Evolutionary conservation across 2,888 invertebrate species (phyloP), one percentile per base, ranked within the genome.

Genomic region (Homarus gammarus): DNA sequence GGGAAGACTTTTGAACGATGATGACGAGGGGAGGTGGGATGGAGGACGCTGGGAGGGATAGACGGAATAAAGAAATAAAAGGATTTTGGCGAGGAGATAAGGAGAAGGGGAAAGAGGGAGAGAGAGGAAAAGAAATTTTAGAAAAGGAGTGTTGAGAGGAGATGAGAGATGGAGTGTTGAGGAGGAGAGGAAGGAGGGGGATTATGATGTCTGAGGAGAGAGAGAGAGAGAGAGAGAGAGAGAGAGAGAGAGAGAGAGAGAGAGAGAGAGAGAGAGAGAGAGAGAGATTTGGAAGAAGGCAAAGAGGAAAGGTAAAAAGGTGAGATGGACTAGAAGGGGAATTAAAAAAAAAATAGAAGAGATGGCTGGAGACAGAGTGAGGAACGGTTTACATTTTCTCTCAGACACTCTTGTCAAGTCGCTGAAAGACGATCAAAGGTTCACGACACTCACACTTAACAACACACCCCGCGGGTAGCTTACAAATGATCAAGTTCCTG

Each of bases 171-270:
- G 56, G 56, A 18, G 56, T 22, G 22, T 18, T 5, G 31, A 31
- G 72, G 72, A 8, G 18, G 2, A 22, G 38, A 70, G 70, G 18
- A 72, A 22, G 2, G 72, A 72, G 72, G 1, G 27, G 6, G 8
- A 72, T 33, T 36, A 33, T 36, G 72, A 72, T n/a, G n/a, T n/a
- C n/a, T n/a, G n/a, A n/a, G n/a, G n/a, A 68, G 68, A 31, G 72
- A 72, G 27, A 18, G 72, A 72, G 8, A 72, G 72, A 72, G 68
- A 31, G 72, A 72, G 27, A 18, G 72, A 72, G 8, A 72, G 72
- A 72, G n/a, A 27, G 68, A 31, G 72, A 72, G 27, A 18, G 72
- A 72, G 8, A 72, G 72, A 72, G n/a, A 27, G 18, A 2, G 27
- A 27, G 44, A 33, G 18, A 8, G 27, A 44, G 40, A 40, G n/a